Percentiles rank a stretch among this genome's conserved stretches.
Evolutionary conservation across 2,888 invertebrate species (phyloP).

Genomic region (Neoaliturus tenellus): DNA sequence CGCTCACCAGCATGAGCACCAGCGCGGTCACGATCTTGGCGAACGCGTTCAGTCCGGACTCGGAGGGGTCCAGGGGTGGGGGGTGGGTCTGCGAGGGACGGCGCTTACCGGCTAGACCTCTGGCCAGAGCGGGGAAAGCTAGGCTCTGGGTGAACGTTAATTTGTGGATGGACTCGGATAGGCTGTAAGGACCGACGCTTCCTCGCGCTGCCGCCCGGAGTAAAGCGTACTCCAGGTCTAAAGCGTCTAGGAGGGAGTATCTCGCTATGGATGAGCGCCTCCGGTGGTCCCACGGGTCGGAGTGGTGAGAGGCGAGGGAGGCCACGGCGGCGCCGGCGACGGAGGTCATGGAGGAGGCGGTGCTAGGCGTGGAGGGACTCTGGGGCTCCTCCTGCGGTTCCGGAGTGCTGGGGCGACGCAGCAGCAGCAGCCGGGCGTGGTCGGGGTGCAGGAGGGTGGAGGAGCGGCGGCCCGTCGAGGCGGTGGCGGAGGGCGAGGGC

Average conservation of each 20-base stretch:
- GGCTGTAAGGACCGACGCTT: constrained; percentile 80
- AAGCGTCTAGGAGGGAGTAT: constrained; percentile 82
- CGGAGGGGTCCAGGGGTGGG: constrained; percentile 76
- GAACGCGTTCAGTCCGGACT: constrained; percentile 81
- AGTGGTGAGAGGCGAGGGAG: constrained; percentile 70
- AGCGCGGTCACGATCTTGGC: constrained; percentile 83
- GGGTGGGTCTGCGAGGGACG: constrained; percentile 57
- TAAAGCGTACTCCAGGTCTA: constrained; percentile 83
- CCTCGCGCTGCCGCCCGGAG: constrained; percentile 82
- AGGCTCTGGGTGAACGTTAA: constrained; percentile 84
- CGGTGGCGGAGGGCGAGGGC: constrained; percentile 71
- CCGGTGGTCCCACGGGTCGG: constrained; percentile 71
- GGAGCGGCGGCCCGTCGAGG: constrained; percentile 75
- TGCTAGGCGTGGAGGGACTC: constrained; percentile 74
- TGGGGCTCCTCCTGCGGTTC: constrained; percentile 60
- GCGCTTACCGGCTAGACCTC: constrained; percentile 80
- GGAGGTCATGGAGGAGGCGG: constrained; percentile 78
- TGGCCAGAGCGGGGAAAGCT: constrained; percentile 83
- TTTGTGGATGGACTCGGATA: constrained; percentile 83
- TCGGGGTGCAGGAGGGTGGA: constrained; percentile 80
- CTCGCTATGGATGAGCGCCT: constrained; percentile 77
- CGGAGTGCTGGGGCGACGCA: constrained; percentile 70
- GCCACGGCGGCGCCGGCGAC: constrained; percentile 72
- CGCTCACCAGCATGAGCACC: constrained; percentile 81
- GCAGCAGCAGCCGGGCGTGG: constrained; percentile 80